Base-by-base conservation (phyloP, 2,888 invertebrate species). In the Drosophila subsilvestris region DNA sequence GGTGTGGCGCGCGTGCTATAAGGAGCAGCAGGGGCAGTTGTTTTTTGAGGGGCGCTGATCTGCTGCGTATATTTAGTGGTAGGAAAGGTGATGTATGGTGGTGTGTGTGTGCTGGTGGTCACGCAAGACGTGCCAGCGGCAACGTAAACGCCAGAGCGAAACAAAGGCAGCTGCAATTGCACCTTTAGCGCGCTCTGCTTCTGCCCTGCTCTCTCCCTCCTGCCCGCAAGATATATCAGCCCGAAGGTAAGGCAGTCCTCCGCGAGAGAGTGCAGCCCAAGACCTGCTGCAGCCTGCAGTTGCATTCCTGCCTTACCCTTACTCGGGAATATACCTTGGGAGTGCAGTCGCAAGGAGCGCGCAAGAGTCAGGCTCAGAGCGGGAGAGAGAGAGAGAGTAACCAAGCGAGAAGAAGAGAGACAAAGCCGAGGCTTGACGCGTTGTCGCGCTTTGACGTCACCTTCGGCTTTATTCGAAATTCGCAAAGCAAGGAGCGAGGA, bases 111-210 rank as follows among this genome's bases (percentile, higher is more conserved):
- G 75, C 63, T 66, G 78, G 86, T 86, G 88, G 88, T 86, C 88
- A 89, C 87, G 89, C 89, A 85, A 89, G 87, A 84, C 78, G 74
- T 74, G 69, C 63, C 79, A 82, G 69, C 72, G 67, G 67, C 68
- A 70, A 68, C 71, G 75, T 79, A 56, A 76, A 37, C 37, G 37
- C 37, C 37, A 75, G 75, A 76, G 54, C 74, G 80, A 76, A 66
- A 78, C 75, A 81, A 78, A 80, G 80, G 87, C 86, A 88, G 90
- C 90, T 89, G 89, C 85, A 86, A 84, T 88, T 85, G 84, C 88
- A 88, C 87, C 89, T 86, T 85, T 84, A 70, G 76, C 59, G 72
- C 72, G 74, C 63, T 55, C 25, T 25, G 47, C 53, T 68, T 68
- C 68, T 12, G 32, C 32, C 14, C 25, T 25, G 25, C 25, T 3